A percentile compares a stretch with the other conserved stretches of the same genome.
Conservation (phyloP, 2,888 invertebrate species). For the Cyrtodaria siliqua region DNA sequence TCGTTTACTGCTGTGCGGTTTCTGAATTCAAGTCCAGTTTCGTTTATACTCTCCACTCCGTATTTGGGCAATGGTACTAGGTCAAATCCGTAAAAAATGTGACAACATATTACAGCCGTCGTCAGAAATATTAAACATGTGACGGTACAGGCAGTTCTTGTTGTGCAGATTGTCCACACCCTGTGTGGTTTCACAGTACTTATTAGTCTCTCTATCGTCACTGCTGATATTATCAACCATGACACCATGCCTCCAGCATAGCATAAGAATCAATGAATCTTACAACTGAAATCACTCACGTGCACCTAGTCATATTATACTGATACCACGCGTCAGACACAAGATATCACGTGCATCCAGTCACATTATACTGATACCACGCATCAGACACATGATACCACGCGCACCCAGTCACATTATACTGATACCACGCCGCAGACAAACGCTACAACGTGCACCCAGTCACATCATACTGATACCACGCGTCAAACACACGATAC, state of each 20-base stretch:
- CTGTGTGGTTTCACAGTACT: constrained; percentile 39
- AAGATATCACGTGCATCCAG: no score
- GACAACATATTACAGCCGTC: constrained; percentile 17
- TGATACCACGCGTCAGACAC: no score
- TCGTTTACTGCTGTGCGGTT: neutral
- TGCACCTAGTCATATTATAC: no score
- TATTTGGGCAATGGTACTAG: neutral
- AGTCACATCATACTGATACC: no score
- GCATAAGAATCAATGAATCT: constrained; percentile 25
- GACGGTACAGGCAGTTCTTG: constrained; percentile 8
- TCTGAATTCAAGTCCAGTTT: neutral
- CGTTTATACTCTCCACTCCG: neutral
- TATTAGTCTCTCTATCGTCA: constrained; percentile 37
- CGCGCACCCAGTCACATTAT: no score
- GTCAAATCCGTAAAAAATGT: constrained; percentile 25
- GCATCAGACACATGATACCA: no score
- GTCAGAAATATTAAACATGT: constrained; percentile 2
- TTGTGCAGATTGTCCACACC: constrained; percentile 30
- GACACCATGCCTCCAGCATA: neutral
- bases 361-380: no score
- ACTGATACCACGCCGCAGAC: no score
- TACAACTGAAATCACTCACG: constrained; percentile 26
- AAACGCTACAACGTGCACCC: no score
- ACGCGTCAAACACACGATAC: no score
- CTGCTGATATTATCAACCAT: constrained; percentile 27